Evolutionary conservation across 2,113 vertebrate genomes (phyloP).

Genomic region (Podiceps cristatus): DNA sequence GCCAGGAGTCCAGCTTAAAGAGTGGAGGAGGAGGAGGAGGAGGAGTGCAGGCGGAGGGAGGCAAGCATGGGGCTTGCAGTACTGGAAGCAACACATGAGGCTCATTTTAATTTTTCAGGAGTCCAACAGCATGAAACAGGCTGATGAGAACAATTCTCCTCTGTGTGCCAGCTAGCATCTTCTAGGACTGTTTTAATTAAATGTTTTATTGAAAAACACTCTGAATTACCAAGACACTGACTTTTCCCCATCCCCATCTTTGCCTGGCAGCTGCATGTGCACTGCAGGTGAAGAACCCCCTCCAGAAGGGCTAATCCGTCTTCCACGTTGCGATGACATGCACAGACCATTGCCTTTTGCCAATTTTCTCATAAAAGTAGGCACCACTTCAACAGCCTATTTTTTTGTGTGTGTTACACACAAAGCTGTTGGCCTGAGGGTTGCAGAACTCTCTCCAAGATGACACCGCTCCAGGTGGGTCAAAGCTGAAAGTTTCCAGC

Average conservation of each 20-base stretch:
- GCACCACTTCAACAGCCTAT: slow-evolving; percentile 25
- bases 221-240: background rate
- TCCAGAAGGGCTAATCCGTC: background rate
- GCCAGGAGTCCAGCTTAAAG: background rate
- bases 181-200: background rate
- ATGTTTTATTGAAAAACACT: background rate
- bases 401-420: background rate
- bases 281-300: background rate
- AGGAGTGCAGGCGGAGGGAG: background rate
- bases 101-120: background rate
- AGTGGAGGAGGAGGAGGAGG: background rate
- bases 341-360: background rate
- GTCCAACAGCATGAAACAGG: background rate
- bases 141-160: slow-evolving; percentile 1
- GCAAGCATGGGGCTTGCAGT: background rate
- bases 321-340: background rate
- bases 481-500: slow-evolving; percentile 57
- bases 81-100: background rate
- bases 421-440: slow-evolving; percentile 1
- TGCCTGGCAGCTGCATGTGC: background rate
- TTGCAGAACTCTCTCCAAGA: slow-evolving; percentile 40
- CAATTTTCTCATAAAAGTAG: slow-evolving; percentile 17
- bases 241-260: background rate
- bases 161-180: background rate
- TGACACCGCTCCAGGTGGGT: slow-evolving; percentile 67